A percentile compares a stretch with the other conserved stretches of the same genome.
phyloP scores from a whole-genome alignment of 2,797 vertebrate species.

The Setipinna tenuifilis region DNA sequence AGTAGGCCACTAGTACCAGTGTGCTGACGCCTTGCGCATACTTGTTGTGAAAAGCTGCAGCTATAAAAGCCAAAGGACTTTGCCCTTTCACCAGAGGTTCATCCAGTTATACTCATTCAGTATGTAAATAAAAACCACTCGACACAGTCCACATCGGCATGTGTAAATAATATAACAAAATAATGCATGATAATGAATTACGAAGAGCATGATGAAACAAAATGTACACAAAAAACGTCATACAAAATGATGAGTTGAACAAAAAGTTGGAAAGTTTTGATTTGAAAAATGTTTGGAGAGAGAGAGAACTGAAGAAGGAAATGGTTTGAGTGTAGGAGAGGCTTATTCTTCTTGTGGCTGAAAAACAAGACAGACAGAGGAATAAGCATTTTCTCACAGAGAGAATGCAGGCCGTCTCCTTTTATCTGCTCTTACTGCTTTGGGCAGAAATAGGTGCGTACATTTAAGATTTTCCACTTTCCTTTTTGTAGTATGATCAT shows the following conservation, averaged over 20 bases:
- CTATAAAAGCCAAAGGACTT: too few relatives aligned
- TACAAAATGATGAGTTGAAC: background rate
- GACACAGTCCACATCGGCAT: too few relatives aligned
- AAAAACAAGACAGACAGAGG: background rate
- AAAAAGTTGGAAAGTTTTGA: background rate
- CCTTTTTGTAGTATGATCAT: background rate
- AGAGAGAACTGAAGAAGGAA: background rate
- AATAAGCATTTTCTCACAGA: background rate
- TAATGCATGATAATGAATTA: too few relatives aligned
- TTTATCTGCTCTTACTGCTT: background rate
- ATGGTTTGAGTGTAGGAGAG: background rate
- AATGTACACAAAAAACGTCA: background rate
- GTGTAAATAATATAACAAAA: too few relatives aligned
- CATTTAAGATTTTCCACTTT: background rate
- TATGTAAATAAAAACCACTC: too few relatives aligned
- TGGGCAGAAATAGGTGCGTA: background rate
- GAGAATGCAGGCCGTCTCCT: background rate
- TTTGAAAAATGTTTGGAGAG: background rate
- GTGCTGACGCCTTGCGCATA: too few relatives aligned
- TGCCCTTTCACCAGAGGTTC: too few relatives aligned
- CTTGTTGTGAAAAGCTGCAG: too few relatives aligned
- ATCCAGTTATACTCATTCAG: too few relatives aligned
- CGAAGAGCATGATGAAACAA: too few relatives aligned
- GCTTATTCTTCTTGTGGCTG: background rate
- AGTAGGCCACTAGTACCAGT: too few relatives aligned